A percentile compares a stretch with the other conserved stretches of the same genome.
These are phyloP conservation scores for Neosilurus hyrtlii DNA, from an alignment of 2,797 vertebrate genomes.

Conservation along the genomic window DNA sequence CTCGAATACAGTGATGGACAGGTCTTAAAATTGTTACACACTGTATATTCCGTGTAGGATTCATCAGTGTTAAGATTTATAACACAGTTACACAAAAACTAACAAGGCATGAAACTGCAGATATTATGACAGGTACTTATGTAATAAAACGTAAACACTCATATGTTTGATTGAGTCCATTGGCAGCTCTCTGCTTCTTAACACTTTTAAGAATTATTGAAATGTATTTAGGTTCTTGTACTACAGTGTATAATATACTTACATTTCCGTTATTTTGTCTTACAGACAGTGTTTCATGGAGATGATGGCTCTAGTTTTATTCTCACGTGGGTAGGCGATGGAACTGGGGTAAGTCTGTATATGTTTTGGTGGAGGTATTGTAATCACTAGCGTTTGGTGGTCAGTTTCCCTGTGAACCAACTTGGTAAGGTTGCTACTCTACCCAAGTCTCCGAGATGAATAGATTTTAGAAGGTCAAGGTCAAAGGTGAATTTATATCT, in stretches of 20 bases:
- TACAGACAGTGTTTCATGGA: slow-evolving; percentile 76
- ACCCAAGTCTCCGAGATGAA: too few relatives aligned
- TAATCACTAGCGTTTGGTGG: too few relatives aligned
- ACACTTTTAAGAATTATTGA: not conserved
- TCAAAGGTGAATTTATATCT: too few relatives aligned
- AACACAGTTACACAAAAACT: not conserved
- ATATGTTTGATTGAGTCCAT: not conserved
- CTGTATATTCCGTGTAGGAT: not conserved
- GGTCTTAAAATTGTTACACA: too few relatives aligned
- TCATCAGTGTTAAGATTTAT: not conserved
- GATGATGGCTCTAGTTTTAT: slow-evolving; percentile 78
- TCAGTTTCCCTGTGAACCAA: too few relatives aligned
- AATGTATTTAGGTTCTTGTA: not conserved
- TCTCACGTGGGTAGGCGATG: slow-evolving; percentile 81
- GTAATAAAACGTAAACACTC: not conserved
- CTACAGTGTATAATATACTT: not conserved
- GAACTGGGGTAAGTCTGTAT: slow-evolving; percentile 73
- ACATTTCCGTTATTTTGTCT: not conserved
- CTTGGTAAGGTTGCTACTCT: too few relatives aligned
- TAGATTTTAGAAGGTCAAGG: too few relatives aligned
- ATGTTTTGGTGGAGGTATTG: too few relatives aligned
- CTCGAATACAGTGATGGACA: too few relatives aligned
- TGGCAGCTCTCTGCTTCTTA: not conserved
- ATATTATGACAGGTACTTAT: not conserved
- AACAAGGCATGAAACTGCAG: not conserved